phyloP scores from a whole-genome alignment of 2,888 invertebrate species.

The Andrena praecox region DNA sequence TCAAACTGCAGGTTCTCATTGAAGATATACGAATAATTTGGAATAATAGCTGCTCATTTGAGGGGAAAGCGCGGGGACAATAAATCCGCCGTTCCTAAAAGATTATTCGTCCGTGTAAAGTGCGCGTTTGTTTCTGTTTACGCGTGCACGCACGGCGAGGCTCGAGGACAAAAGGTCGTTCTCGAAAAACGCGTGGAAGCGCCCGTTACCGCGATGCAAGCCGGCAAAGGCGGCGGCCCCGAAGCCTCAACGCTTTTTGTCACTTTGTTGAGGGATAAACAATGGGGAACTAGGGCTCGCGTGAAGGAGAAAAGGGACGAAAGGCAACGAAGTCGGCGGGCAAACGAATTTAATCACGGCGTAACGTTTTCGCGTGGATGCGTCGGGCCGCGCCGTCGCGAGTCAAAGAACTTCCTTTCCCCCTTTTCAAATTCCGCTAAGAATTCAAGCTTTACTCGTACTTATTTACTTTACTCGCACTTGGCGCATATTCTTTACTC shows the following conservation, averaged over 20 bases:
- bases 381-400: too few relatives aligned
- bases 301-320: neutral
- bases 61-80: neutral
- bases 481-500: too few relatives aligned
- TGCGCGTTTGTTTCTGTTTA: neutral
- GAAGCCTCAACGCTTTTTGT: neutral
- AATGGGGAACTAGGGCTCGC: neutral
- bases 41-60: neutral
- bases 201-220: neutral
- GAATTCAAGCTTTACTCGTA: neutral
- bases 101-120: neutral
- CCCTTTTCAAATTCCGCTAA: neutral
- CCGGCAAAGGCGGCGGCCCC: neutral
- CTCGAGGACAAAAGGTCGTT: neutral
- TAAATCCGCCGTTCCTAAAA: neutral
- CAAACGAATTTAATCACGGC: constrained; percentile 12
- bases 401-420: neutral
- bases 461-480: too few relatives aligned
- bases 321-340: neutral
- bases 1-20: neutral
- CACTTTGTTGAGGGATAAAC: neutral
- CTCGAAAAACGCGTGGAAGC: neutral
- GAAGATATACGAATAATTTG: neutral
- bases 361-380: neutral
- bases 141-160: neutral